Base-by-base conservation (phyloP, 2,797 vertebrate species). In the Carduelis carduelis region DNA sequence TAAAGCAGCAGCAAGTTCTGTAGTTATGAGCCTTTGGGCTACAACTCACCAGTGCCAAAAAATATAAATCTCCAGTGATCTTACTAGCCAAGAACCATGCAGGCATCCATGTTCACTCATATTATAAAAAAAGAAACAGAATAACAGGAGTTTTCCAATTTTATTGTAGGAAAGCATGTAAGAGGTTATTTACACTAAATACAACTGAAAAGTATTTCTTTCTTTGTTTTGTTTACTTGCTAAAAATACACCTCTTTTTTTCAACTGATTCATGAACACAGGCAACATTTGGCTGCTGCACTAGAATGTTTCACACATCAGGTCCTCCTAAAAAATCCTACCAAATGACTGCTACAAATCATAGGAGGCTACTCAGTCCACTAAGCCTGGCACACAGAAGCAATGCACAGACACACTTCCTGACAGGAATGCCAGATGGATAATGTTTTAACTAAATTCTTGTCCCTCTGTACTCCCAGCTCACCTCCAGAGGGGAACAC, bases 131-230 rank as follows among this genome's bases (percentile, higher is more conserved):
- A 55, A 6, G 32, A 90, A 91, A 52, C 27, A 57, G 12, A 87
- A 23, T 7, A 61, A 20, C 9, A 7, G 2, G 10, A 46, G 24
- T 55, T 72, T 70, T 49, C 78, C 59, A 24, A 32, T 69, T 95
- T 93, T 87, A 94, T 76, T 93, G 47, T 19, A 89, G n/a, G 55
- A 82, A 84, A 90, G 59, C 63, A 79, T 7, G 4, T 6, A 57
- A 61, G 15, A 26, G 9, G 26, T 82, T 76, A 91, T 64, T 90
- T 83, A 77, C 41, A 83, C 59, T n/a, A 8, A 76, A 66, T 69
- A 49, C 46, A 81, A 46, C 23, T 43, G 21, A 12, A 4, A 84
- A 68, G 23, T 43, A 76, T 35, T 90, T 80, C 41, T 92, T 92
- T 86, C 32, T 32, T 21, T 35, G n/a, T 43, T 89, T 52, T 49